Conservation (phyloP, 2,113 vertebrate species). For the Nerophis ophidion region DNA sequence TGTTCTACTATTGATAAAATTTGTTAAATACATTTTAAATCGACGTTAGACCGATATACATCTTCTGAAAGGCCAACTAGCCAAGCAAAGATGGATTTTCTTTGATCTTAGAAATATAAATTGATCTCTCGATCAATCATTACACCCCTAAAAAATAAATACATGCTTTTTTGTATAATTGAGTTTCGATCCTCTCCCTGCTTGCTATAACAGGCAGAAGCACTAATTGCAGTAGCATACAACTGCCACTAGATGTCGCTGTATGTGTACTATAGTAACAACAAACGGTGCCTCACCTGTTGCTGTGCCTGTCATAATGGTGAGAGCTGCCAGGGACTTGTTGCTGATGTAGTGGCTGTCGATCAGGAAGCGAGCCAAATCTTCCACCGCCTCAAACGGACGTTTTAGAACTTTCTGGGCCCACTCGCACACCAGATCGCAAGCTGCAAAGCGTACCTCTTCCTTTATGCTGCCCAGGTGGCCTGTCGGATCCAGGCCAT, state of each 20-base stretch:
- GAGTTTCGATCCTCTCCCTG: not conserved
- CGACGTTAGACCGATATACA: too few species aligned
- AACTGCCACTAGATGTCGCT: conserved; percentile 52
- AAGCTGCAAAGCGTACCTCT: conserved; percentile 88
- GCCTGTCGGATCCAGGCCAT: conserved; percentile 79
- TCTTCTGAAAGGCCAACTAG: too few species aligned
- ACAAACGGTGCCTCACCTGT: conserved; percentile 72
- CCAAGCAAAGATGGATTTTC: too few species aligned
- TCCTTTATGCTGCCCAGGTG: conserved; percentile 86
- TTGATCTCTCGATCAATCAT: too few species aligned
- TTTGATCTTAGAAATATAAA: too few species aligned
- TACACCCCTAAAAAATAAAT: too few species aligned
- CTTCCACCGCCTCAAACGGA: conserved; percentile 90
- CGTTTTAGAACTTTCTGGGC: conserved; percentile 97
- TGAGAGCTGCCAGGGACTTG: conserved; percentile 93
- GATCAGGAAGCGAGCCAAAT: conserved; percentile 92
- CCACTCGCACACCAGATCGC: conserved; percentile 96
- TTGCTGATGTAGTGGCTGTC: conserved; percentile 97
- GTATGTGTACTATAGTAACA: conserved; percentile 2
- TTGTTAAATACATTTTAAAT: too few species aligned
- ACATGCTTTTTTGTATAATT: not conserved
- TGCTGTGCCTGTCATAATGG: conserved; percentile 87
- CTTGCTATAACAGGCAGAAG: not conserved
- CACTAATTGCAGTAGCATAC: conserved; percentile 2
- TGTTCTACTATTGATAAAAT: too few species aligned